Base-by-base conservation (phyloP, 2,113 vertebrate genomes). In the Hyperopisus bebe region DNA sequence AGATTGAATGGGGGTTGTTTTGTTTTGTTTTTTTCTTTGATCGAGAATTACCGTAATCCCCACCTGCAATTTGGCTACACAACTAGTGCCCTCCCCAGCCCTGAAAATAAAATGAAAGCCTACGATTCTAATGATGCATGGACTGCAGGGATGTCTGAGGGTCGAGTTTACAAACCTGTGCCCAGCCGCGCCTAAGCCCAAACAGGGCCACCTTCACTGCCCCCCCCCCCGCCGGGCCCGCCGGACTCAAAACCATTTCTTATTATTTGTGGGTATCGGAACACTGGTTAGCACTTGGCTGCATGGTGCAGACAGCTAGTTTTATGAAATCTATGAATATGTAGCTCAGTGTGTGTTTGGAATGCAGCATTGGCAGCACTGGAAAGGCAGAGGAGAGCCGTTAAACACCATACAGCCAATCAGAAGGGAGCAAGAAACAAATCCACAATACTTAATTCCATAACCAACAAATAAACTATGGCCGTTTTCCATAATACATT, bases 331-430 rank as follows among this genome's bases (percentile, higher is more conserved):
- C 44, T 39, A 15, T 53, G 66, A 85, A 48, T 62, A 39, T 51
- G 74, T 83, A 39, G 74, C 10, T 39, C 19, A 27, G 15, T 48
- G 53, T 46, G 87, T 35, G 86, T 21, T 42, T 91, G 94, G 94
- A 94, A 94, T 51, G 50, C 50, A 15, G 50, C 50, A 15, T 3
- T 3, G 94, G 93, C 86, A n/a, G 9, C 48, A 66, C 3, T 89
- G 91, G 90, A 93, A 93, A 93, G 94, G 93, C 90, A 89, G 46
- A 88, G 6, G 1, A 51, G 50, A 90, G 90, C 11, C 3, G 19
- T 9, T 86, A 89, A 50, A 70, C 0, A 0, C 58, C 90, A 80
- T 89, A 55, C 88, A 86, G 90, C 62, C 89, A 92, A 27, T 92
- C 90, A 92, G 92, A 90, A 91, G 66, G 51, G 50, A 21, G 74